phyloP scores from a whole-genome alignment of 2,113 vertebrate genomes.

The Gadus chalcogrammus region DNA sequence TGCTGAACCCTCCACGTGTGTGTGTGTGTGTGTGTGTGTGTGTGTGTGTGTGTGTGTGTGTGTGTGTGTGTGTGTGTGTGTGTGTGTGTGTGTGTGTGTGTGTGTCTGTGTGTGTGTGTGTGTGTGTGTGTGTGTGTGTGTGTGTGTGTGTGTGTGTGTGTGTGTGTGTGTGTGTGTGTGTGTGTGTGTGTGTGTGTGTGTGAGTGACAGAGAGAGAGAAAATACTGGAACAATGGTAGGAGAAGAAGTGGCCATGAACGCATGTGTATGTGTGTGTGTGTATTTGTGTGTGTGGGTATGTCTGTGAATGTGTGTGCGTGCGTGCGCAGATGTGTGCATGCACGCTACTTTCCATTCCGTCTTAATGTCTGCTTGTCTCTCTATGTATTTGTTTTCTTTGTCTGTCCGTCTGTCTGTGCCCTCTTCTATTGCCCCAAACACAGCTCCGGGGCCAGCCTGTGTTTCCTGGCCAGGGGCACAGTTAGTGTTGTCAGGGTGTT shows the following conservation, averaged over 20 bases:
- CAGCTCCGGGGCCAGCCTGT: slow-evolving; percentile 49
- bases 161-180: too few species aligned
- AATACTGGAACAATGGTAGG: background rate
- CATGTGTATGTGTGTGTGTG: slow-evolving; percentile 11
- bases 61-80: slow-evolving; percentile 9
- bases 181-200: too few species aligned
- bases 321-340: slow-evolving; percentile 9
- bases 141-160: too few species aligned
- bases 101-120: slow-evolving; percentile 1
- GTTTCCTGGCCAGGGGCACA: slow-evolving; percentile 55
- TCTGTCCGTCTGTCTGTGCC: slow-evolving; percentile 48
- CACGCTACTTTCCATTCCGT: too few species aligned
- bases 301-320: slow-evolving; percentile 20
- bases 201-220: background rate
- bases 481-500: slow-evolving; percentile 39
- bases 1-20: slow-evolving; percentile 17
- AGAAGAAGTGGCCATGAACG: slow-evolving; percentile 1
- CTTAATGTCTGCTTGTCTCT: slow-evolving; percentile 6
- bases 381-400: slow-evolving; percentile 25
- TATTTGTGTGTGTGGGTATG: slow-evolving; percentile 22
- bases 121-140: too few species aligned
- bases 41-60: slow-evolving; percentile 7
- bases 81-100: slow-evolving; percentile 1
- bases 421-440: slow-evolving; percentile 55
- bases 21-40: slow-evolving; percentile 3